These are phyloP conservation scores for Teleiodes luculella DNA, from an alignment of 2,888 invertebrate genomes.

Conservation along the genomic window DNA sequence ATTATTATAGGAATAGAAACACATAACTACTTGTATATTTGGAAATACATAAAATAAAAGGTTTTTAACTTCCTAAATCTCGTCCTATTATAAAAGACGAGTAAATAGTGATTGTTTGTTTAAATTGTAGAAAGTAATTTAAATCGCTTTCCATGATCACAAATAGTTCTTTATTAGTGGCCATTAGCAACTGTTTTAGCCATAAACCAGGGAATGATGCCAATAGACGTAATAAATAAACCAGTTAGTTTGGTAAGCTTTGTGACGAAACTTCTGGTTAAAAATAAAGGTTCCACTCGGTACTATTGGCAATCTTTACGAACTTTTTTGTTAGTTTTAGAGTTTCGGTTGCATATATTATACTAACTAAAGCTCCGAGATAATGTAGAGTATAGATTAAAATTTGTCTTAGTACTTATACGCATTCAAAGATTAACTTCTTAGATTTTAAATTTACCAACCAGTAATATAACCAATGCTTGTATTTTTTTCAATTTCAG, in stretches of 20 bases:
- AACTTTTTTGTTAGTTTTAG: background rate
- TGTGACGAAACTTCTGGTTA: constrained; percentile 45
- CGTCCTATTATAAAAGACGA: background rate
- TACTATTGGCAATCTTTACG: constrained; percentile 16
- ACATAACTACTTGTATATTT: too few species aligned
- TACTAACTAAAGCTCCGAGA: too few species aligned
- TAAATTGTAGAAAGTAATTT: background rate
- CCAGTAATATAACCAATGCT: too few species aligned
- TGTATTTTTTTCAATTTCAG: too few species aligned
- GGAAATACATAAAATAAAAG: too few species aligned
- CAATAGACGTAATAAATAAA: constrained; percentile 49
- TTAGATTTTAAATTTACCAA: too few species aligned
- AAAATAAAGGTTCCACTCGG: constrained; percentile 39
- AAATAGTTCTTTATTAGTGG: constrained; percentile 31
- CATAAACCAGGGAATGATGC: constrained; percentile 44
- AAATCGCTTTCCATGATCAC: constrained; percentile 19
- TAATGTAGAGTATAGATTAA: too few species aligned
- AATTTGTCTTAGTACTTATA: too few species aligned
- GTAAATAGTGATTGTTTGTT: background rate
- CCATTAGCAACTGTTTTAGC: constrained; percentile 37
- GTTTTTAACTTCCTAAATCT: too few species aligned
- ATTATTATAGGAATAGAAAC: too few species aligned
- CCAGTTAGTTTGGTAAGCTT: constrained; percentile 34
- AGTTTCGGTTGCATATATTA: too few species aligned
- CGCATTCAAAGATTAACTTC: too few species aligned